Conservation (phyloP, 2,113 vertebrate genomes). For the Archocentrus centrarchus region DNA sequence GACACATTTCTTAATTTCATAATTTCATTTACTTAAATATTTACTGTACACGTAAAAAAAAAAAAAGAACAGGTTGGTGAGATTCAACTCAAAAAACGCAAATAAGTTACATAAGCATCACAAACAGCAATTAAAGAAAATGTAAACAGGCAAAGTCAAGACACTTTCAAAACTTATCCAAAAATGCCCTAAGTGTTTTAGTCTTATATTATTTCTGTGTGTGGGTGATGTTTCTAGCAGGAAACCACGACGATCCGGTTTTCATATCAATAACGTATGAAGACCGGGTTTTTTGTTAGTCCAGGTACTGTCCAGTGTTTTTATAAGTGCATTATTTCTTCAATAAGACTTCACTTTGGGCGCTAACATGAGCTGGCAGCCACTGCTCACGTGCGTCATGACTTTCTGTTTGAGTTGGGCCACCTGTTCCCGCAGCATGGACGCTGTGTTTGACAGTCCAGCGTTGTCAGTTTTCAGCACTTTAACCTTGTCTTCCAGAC, state of each 20-base stretch:
- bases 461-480: slow-evolving; percentile 90
- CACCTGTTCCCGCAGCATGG: slow-evolving; percentile 90
- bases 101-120: slow-evolving; percentile 82
- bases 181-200: slow-evolving; percentile 74
- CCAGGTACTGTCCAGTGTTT: slow-evolving; percentile 79
- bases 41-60: slow-evolving; percentile 74
- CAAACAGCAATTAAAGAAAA: slow-evolving; percentile 61
- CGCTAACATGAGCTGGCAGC: slow-evolving; percentile 91
- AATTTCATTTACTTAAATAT: slow-evolving; percentile 85
- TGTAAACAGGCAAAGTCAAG: slow-evolving; percentile 77
- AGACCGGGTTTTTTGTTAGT: slow-evolving; percentile 62
- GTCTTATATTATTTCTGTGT: slow-evolving; percentile 35
- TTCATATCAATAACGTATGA: slow-evolving; percentile 52
- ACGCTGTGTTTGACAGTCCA: slow-evolving; percentile 88
- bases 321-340: slow-evolving; percentile 60
- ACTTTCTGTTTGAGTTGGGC: slow-evolving; percentile 94
- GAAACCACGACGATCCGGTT: slow-evolving; percentile 42
- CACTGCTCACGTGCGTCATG: slow-evolving; percentile 91
- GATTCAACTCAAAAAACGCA: slow-evolving; percentile 43
- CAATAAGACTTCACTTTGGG: slow-evolving; percentile 87
- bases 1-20: slow-evolving; percentile 48
- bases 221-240: not conserved
- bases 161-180: slow-evolving; percentile 63
- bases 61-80: slow-evolving; percentile 27
- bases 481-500: slow-evolving; percentile 94